Percentiles rank a stretch among this genome's conserved stretches.
phyloP scores from a whole-genome alignment of 2,797 vertebrate genomes.

The Diceros bicornis region DNA sequence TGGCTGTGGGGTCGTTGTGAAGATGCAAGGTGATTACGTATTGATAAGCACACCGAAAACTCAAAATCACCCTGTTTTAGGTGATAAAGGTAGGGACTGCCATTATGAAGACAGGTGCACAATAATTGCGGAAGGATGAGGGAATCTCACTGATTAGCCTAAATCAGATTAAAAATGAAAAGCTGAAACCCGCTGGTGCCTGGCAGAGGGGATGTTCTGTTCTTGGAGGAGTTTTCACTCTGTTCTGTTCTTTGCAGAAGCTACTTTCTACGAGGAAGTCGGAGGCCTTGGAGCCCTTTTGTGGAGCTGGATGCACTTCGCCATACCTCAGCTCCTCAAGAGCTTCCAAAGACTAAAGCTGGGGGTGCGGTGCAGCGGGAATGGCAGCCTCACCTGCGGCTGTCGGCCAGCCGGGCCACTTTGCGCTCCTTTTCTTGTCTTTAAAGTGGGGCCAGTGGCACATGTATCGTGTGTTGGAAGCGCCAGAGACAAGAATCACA shows the following conservation, averaged over 20 bases:
- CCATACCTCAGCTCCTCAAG: fast-evolving
- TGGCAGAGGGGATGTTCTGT: neutral
- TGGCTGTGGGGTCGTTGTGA: neutral
- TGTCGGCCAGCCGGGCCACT: neutral
- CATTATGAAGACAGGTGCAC: fast-evolving
- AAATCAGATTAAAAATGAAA: neutral
- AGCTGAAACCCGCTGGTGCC: neutral
- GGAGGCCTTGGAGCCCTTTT: fast-evolving
- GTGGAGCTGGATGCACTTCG: fast-evolving
- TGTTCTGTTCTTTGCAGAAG: neutral
- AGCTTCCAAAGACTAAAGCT: too few species aligned
- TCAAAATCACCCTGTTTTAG: fast-evolving
- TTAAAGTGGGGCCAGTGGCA: fast-evolving
- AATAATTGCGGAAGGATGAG: fast-evolving
- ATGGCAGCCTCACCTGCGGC: too few species aligned
- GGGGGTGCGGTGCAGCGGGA: fast-evolving
- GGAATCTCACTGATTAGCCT: neutral
- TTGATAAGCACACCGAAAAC: neutral
- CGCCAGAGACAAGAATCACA: neutral
- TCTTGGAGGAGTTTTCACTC: too few species aligned
- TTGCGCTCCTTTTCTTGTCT: neutral
- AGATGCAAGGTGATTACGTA: neutral
- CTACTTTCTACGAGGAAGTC: neutral
- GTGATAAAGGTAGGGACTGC: fast-evolving
- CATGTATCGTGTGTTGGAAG: neutral